phyloP scores from a whole-genome alignment of 2,113 vertebrate genomes.

The Chaetodon auriga region DNA sequence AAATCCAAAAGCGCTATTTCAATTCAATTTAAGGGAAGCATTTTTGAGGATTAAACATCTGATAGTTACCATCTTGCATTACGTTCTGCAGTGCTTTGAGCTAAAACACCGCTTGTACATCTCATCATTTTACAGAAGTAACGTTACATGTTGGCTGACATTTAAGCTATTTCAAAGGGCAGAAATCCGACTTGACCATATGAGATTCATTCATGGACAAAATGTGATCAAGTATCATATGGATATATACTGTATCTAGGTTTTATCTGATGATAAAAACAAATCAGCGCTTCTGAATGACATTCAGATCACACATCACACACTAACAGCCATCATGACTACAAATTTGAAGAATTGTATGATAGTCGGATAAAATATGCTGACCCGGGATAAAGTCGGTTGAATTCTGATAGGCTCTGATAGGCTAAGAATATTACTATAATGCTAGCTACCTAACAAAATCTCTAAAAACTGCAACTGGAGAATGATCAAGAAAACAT shows the following conservation, averaged over 20 bases:
- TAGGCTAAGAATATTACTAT: too few relatives aligned
- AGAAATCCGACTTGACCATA: neutral
- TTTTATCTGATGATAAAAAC: neutral
- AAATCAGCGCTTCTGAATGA: neutral
- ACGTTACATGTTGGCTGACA: neutral
- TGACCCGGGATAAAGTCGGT: too few relatives aligned
- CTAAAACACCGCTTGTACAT: neutral
- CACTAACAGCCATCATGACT: neutral
- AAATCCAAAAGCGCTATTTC: constrained; percentile 26
- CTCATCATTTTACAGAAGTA: neutral
- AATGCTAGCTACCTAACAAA: too few relatives aligned
- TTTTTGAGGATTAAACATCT: neutral
- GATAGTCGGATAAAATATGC: too few relatives aligned
- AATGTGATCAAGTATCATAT: neutral
- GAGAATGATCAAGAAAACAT: too few relatives aligned
- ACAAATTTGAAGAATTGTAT: neutral
- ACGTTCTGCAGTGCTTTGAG: neutral
- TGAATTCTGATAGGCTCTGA: too few relatives aligned
- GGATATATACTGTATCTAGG: neutral
- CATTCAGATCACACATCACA: too few relatives aligned
- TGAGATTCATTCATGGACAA: neutral
- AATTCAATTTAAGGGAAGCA: neutral
- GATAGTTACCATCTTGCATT: neutral
- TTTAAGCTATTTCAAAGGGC: neutral
- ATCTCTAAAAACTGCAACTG: too few relatives aligned